Evolutionary conservation across 2,888 invertebrate species (phyloP).

Genomic region (Pseudoips prasinana): DNA sequence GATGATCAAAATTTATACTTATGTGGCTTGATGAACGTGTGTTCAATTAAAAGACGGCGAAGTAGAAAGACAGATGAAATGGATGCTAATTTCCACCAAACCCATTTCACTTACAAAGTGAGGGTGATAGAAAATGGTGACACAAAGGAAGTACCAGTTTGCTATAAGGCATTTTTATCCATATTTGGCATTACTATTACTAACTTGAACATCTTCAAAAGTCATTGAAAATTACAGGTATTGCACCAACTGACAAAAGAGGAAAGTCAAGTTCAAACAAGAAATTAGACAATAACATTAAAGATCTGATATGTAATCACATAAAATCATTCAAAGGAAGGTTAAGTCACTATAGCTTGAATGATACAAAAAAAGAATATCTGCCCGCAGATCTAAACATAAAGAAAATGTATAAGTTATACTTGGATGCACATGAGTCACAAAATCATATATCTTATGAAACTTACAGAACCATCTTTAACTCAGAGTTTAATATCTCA

Average conservation of each 20-base stretch:
- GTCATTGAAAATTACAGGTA: slow-evolving; percentile 12
- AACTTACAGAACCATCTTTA: slow-evolving; percentile 21
- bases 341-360: slow-evolving; percentile 19
- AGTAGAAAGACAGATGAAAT: slow-evolving; percentile 8
- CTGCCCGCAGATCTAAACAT: slow-evolving; percentile 13
- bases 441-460: slow-evolving; percentile 16
- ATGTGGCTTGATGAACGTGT: slow-evolving; percentile 9
- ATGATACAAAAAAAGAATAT: slow-evolving; percentile 19
- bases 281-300: not conserved
- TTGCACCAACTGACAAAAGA: slow-evolving; percentile 17
- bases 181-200: slow-evolving; percentile 1
- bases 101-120: slow-evolving; percentile 1
- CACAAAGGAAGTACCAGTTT: not conserved
- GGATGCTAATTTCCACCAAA: slow-evolving; percentile 15
- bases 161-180: slow-evolving; percentile 1
- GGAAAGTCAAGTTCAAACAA: slow-evolving; percentile 14
- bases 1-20: slow-evolving; percentile 1
- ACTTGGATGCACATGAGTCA: slow-evolving; percentile 1
- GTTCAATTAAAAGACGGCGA: slow-evolving; percentile 12
- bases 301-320: slow-evolving; percentile 6
- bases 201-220: slow-evolving; percentile 18
- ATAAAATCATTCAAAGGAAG: slow-evolving; percentile 19
- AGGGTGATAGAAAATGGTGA: not conserved
- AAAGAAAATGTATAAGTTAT: slow-evolving; percentile 3
- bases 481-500: too few species aligned